Conservation (phyloP, 2,797 vertebrate genomes). For the Platalea minor region DNA sequence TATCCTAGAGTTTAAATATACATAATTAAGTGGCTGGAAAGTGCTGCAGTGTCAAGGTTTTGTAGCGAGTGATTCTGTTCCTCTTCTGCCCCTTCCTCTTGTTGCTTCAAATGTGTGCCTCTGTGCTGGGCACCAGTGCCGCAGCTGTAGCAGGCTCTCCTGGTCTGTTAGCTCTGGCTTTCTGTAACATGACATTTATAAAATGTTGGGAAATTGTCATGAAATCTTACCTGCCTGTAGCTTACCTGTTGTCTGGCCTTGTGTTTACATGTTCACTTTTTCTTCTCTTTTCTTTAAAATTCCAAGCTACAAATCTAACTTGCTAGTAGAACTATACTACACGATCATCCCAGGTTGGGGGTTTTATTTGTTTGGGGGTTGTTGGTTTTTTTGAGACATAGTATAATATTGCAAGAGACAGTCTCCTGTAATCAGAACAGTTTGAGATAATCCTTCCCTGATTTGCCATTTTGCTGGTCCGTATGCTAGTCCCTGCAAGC, state of each 20-base stretch:
- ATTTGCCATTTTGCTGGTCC: neutral
- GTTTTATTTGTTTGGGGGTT: neutral
- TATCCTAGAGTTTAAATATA: neutral
- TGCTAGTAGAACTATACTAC: neutral
- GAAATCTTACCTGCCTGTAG: neutral
- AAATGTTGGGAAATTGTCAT: neutral
- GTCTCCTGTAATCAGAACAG: neutral
- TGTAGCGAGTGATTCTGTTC: neutral
- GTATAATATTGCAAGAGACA: neutral
- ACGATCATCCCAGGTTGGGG: accelerated
- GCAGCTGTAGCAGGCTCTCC: neutral
- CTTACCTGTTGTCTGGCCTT: neutral
- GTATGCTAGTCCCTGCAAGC: neutral
- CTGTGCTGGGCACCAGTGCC: neutral
- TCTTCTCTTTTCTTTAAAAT: neutral
- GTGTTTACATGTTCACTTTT: neutral
- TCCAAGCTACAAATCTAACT: neutral
- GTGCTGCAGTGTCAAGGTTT: neutral
- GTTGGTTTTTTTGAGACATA: neutral
- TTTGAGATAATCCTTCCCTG: neutral
- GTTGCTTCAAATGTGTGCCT: neutral
- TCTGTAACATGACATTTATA: neutral
- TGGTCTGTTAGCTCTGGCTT: neutral
- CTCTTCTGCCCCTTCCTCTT: neutral
- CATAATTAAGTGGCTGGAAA: neutral